Conservation (phyloP, 2,888 invertebrate species). For the Pasiphila rectangulata region DNA sequence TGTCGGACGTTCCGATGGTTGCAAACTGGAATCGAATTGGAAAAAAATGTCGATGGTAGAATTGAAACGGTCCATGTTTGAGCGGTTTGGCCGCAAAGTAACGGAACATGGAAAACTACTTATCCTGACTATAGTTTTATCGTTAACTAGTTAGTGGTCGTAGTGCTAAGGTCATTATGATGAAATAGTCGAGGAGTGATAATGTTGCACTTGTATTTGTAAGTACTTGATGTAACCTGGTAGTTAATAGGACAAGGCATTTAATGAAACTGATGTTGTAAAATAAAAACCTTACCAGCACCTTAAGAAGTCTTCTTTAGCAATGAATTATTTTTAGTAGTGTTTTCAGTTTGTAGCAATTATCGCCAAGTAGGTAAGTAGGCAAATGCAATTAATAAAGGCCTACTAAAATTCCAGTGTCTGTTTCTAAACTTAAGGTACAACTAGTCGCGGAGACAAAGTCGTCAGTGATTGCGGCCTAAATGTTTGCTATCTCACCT, state of each 20-base stretch:
- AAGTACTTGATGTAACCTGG: no score
- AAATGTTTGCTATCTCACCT: no score
- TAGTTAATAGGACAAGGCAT: no score
- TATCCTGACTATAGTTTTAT: conserved; percentile 72
- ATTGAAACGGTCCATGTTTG: conserved; percentile 43
- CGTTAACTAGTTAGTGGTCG: conserved; percentile 63
- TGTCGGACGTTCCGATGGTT: conserved; percentile 42
- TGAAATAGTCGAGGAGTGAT: conserved; percentile 36
- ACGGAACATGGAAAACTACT: conserved; percentile 75
- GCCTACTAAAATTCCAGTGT: conserved; percentile 21
- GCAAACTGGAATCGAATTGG: conserved; percentile 36
- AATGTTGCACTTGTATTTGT: background rate
- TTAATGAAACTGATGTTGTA: background rate
- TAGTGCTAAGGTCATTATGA: conserved; percentile 55
- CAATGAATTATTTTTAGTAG: background rate
- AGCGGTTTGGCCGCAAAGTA: conserved; percentile 47
- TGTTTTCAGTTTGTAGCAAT: conserved; percentile 16
- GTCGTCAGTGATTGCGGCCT: no score
- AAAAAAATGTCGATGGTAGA: conserved; percentile 43
- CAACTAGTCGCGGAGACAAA: no score
- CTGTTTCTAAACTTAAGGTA: conserved; percentile 18
- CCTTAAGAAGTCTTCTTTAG: background rate
- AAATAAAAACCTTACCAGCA: background rate
- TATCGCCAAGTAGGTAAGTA: conserved; percentile 29
- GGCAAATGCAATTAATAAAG: conserved; percentile 35